These are phyloP conservation scores for Pipistrellus pipistrellus DNA, from an alignment of 2,797 vertebrate species.

Conservation along the genomic window DNA sequence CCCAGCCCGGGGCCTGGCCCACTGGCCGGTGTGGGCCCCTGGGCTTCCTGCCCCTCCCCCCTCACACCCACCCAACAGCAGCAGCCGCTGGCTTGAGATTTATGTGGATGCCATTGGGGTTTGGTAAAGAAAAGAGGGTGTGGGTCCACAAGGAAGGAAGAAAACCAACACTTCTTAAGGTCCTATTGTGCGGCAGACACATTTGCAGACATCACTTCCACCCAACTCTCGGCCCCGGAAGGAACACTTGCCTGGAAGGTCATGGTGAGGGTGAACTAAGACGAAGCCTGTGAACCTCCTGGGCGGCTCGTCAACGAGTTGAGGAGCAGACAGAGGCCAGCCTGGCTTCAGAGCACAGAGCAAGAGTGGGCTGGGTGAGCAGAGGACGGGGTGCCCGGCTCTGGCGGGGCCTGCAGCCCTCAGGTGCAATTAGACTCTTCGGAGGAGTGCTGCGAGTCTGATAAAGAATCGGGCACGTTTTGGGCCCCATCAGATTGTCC, in stretches of 20 bases:
- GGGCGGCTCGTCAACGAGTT: background rate
- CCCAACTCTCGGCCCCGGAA: background rate
- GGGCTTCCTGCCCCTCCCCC: background rate
- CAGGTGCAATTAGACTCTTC: background rate
- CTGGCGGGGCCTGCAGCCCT: background rate
- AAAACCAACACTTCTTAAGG: conserved; percentile 64
- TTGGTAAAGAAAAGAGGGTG: conserved; percentile 75
- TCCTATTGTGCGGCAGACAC: conserved; percentile 67
- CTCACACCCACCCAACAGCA: background rate
- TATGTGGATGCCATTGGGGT: conserved; percentile 23
- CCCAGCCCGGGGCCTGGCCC: background rate
- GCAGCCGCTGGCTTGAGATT: conserved; percentile 43
- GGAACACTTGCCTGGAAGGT: background rate
- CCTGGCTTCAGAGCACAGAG: background rate
- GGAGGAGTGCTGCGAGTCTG: background rate
- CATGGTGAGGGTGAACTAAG: background rate
- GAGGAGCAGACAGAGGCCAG: background rate
- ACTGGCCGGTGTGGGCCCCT: background rate
- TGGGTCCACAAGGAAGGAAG: conserved; percentile 77
- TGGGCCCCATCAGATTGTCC: background rate
- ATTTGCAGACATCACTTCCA: conserved; percentile 43
- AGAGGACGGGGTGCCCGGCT: accelerated
- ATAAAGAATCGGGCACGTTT: background rate
- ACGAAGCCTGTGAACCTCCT: background rate
- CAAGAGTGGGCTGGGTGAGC: background rate